Evolutionary conservation across 2,113 vertebrate genomes (phyloP).

Genomic region (Vicugna pacos): DNA sequence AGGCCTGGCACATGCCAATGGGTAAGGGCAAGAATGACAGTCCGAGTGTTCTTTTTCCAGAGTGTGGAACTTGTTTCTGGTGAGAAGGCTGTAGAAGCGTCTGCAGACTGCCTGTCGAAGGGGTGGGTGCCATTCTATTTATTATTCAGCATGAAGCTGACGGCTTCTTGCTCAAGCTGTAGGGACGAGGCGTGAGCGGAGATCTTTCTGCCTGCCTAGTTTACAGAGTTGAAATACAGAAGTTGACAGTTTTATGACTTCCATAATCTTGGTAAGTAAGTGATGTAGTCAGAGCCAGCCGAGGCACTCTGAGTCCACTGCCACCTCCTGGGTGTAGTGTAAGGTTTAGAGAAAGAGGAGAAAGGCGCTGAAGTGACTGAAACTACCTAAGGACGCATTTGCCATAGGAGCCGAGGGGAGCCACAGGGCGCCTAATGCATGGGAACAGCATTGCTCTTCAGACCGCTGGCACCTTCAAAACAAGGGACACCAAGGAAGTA

Average conservation of each 20-base stretch:
- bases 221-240: constrained; percentile 73
- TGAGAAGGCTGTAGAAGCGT: background rate
- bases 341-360: background rate
- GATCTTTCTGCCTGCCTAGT: background rate
- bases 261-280: constrained; percentile 70
- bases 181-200: background rate
- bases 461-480: background rate
- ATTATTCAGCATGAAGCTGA: constrained; percentile 58
- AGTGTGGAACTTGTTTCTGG: background rate
- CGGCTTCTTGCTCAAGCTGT: constrained; percentile 34
- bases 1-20: background rate
- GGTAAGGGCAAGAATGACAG: background rate
- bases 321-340: background rate
- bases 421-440: background rate
- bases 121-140: background rate
- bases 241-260: constrained; percentile 79
- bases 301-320: background rate
- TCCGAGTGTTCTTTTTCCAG: background rate
- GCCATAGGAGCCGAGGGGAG: background rate
- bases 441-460: background rate
- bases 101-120: background rate
- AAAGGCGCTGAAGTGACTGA: rapidly evolving
- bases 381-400: background rate
- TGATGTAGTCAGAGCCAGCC: rapidly evolving
- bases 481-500: background rate